Percentiles rank a stretch among this genome's conserved stretches.
Evolutionary conservation across 2,888 invertebrate species (phyloP).

Genomic region (Caenorhabditis sp.): DNA sequence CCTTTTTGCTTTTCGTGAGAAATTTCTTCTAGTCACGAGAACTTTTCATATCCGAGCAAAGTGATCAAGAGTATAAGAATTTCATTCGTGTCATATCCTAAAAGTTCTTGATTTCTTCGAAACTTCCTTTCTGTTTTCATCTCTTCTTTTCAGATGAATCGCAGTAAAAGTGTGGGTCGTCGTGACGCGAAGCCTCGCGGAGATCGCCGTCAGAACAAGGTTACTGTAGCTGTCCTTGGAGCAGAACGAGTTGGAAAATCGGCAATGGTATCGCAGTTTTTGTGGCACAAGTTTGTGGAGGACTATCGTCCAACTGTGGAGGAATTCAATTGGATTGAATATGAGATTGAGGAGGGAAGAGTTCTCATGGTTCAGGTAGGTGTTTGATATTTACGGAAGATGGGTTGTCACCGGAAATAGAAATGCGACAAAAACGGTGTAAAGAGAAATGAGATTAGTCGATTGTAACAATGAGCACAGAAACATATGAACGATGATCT

Average conservation of each 20-base stretch:
- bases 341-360: slow-evolving; percentile 73
- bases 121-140: no score
- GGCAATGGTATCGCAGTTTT: slow-evolving; percentile 81
- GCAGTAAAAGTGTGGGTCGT: slow-evolving; percentile 64
- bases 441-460: no score
- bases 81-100: no score
- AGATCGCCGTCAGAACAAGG: slow-evolving; percentile 51
- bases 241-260: slow-evolving; percentile 78
- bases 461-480: no score
- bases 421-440: no score
- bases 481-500: no score
- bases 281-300: slow-evolving; percentile 79
- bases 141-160: slow-evolving; percentile 59
- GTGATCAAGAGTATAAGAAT: slow-evolving; percentile 4
- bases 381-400: not conserved
- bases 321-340: slow-evolving; percentile 83
- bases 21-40: slow-evolving; percentile 36
- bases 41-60: slow-evolving; percentile 6
- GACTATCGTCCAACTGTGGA: slow-evolving; percentile 82
- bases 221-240: slow-evolving; percentile 67
- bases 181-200: slow-evolving; percentile 56
- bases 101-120: no score
- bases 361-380: slow-evolving; percentile 71
- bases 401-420: no score
- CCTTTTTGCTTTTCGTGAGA: slow-evolving; percentile 39